A percentile compares a stretch with the other conserved stretches of the same genome.
Evolutionary conservation across 2,113 vertebrate species (phyloP).

Genomic region (Alaudala cheleensis): DNA sequence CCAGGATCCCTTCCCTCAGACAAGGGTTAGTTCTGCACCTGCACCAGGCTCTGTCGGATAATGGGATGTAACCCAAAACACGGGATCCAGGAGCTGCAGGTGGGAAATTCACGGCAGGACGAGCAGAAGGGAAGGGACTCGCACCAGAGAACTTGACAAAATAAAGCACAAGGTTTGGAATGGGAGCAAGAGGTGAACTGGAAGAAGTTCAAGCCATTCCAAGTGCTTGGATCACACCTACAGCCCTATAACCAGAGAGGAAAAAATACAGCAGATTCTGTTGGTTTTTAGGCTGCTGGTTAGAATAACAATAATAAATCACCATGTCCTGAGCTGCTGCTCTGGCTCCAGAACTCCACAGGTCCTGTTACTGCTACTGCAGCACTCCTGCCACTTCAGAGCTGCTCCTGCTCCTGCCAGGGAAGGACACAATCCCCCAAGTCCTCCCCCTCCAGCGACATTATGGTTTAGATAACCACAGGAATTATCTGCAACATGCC

Average conservation of each 20-base stretch:
- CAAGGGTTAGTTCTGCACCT: not conserved
- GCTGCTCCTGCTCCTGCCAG: not conserved
- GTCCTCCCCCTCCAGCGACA: not conserved
- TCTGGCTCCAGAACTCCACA: not conserved
- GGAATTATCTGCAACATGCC: not conserved
- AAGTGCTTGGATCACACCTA: not conserved
- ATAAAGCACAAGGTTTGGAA: not conserved
- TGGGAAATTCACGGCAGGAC: not conserved
- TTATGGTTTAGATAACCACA: not conserved
- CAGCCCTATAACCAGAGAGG: not conserved
- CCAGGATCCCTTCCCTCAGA: accelerated
- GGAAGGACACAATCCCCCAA: not conserved
- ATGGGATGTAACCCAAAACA: accelerated
- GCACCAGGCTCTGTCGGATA: not conserved
- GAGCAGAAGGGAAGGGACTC: not conserved
- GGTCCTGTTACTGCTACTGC: not conserved
- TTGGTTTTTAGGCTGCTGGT: not conserved
- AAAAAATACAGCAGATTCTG: conserved; percentile 5
- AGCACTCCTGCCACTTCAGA: not conserved
- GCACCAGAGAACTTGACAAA: accelerated
- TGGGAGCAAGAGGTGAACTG: not conserved
- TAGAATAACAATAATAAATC: conserved; percentile 7
- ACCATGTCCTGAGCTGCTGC: accelerated
- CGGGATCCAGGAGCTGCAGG: not conserved
- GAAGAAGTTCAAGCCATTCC: not conserved